Conservation (phyloP, 92 coral and sea anemone genomes). For the Palythoa grandiflora region DNA sequence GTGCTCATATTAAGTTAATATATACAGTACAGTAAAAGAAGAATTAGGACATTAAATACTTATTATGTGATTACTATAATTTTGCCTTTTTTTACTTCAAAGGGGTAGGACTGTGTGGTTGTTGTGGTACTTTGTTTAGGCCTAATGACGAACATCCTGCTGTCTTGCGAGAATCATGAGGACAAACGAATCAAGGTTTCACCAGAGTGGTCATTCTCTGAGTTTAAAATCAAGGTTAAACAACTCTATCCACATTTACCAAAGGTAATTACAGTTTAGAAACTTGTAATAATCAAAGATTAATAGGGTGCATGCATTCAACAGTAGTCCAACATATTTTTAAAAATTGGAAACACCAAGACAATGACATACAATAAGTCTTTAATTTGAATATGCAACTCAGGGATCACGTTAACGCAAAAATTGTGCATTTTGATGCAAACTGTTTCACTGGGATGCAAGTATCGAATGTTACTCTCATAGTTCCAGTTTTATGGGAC, state of each 20-base stretch:
- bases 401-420: too few species aligned
- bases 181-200: slow-evolving; percentile 68
- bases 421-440: too few species aligned
- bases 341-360: too few species aligned
- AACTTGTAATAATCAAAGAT: too few species aligned
- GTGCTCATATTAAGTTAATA: too few species aligned
- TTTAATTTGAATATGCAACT: too few species aligned
- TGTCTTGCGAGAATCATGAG: slow-evolving; percentile 67
- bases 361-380: too few species aligned
- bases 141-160: slow-evolving; percentile 61
- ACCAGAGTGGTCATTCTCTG: slow-evolving; percentile 61
- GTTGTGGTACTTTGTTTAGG: not conserved
- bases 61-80: not conserved
- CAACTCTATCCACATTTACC: slow-evolving; percentile 76
- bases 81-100: not conserved
- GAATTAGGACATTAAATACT: not conserved
- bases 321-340: too few species aligned
- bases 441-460: too few species aligned
- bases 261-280: slow-evolving; percentile 45
- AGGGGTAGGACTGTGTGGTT: not conserved
- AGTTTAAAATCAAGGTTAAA: slow-evolving; percentile 70
- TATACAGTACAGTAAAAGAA: not conserved
- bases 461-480: too few species aligned
- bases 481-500: too few species aligned
- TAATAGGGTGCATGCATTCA: too few species aligned